A percentile compares a stretch with the other conserved stretches of the same genome.
These are phyloP conservation scores for Plebejus anna DNA, from an alignment of 2,888 invertebrate genomes.

Conservation along the genomic window DNA sequence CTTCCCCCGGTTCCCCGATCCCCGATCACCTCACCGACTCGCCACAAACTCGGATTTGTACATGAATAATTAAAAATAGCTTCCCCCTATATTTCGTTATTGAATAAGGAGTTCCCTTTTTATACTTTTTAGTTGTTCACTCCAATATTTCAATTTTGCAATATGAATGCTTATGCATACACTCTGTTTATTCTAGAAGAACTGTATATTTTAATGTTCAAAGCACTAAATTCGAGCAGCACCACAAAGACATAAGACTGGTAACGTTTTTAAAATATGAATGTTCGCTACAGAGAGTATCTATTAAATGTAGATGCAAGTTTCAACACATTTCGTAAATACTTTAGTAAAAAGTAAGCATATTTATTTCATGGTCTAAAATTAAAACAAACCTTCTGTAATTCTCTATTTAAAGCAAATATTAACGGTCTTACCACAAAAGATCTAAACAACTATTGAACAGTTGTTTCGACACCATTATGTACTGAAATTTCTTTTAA, in stretches of 20 bases:
- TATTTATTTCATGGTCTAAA: not conserved
- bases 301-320: not conserved
- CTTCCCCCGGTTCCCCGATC: conserved; percentile 53
- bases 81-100: conserved; percentile 54
- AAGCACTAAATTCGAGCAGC: not conserved
- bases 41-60: conserved; percentile 63
- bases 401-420: not conserved
- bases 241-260: not conserved
- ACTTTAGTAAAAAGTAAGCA: not conserved
- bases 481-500: no score
- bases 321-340: not conserved
- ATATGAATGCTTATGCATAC: conserved; percentile 3
- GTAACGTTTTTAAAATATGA: not conserved
- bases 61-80: conserved; percentile 67
- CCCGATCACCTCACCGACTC: conserved; percentile 43
- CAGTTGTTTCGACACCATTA: not conserved
- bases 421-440: not conserved
- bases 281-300: not conserved
- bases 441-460: not conserved
- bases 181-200: conserved; percentile 3
- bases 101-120: conserved; percentile 35
- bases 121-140: conserved; percentile 24
- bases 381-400: not conserved
- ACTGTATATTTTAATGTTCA: not conserved
- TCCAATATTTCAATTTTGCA: conserved; percentile 21